Evolutionary conservation across 2,888 invertebrate genomes (phyloP).

Genomic region (Drosophila tripunctata): DNA sequence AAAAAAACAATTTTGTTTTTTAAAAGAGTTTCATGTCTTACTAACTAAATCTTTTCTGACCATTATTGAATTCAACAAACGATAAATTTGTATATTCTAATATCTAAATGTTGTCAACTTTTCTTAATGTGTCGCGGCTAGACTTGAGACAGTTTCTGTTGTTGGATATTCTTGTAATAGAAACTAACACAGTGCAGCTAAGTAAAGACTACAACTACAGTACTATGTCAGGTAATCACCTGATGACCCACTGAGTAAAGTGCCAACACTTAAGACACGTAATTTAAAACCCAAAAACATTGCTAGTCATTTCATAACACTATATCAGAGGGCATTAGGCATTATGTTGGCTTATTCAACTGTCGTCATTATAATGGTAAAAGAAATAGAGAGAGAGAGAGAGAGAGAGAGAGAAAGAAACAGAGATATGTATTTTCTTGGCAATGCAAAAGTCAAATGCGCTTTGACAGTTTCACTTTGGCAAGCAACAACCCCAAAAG

Average conservation of each 20-base stretch:
- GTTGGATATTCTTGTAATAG: constrained; percentile 31
- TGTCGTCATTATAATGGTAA: constrained; percentile 51
- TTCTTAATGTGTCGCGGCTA: too few relatives aligned
- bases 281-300: constrained; percentile 39
- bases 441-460: constrained; percentile 65
- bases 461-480: constrained; percentile 65
- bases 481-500: constrained; percentile 25
- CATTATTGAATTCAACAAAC: too few relatives aligned
- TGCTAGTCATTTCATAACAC: constrained; percentile 7
- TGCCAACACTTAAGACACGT: constrained; percentile 45
- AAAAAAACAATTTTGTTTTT: too few relatives aligned
- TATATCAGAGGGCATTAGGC: constrained; percentile 26
- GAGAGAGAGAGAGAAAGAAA: not conserved
- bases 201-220: constrained; percentile 11
- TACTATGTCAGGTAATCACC: constrained; percentile 46
- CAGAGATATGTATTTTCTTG: constrained; percentile 8
- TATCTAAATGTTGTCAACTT: too few relatives aligned
- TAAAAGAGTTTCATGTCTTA: too few relatives aligned
- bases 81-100: too few relatives aligned
- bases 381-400: constrained; percentile 13
- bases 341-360: constrained; percentile 57
- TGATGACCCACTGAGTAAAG: constrained; percentile 38
- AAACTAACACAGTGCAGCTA: constrained; percentile 11
- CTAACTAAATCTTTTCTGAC: too few relatives aligned
- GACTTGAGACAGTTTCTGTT: constrained; percentile 14